A percentile compares a stretch with the other conserved stretches of the same genome.
phyloP scores from a whole-genome alignment of 2,113 vertebrate species.

The Tenebrosternarchus preto region DNA sequence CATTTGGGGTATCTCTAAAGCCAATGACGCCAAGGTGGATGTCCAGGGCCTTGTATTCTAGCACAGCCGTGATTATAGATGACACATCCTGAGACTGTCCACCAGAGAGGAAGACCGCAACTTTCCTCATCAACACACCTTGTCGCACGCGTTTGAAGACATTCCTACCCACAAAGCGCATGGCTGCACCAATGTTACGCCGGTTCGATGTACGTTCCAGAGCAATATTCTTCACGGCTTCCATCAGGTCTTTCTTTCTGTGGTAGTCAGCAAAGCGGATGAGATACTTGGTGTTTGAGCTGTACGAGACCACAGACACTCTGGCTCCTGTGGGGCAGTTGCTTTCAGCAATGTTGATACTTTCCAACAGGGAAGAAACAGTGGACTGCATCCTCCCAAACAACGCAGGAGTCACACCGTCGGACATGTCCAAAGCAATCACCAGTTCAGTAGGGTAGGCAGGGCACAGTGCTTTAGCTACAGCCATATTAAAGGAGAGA shows the following conservation, averaged over 20 bases:
- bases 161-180: constrained; percentile 84
- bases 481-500: constrained; percentile 14
- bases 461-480: constrained; percentile 69
- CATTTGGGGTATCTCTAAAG: constrained; percentile 67
- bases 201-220: constrained; percentile 69
- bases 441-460: constrained; percentile 83
- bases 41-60: constrained; percentile 79
- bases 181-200: constrained; percentile 76
- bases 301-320: constrained; percentile 80
- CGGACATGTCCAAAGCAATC: constrained; percentile 85
- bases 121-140: constrained; percentile 78
- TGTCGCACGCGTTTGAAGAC: constrained; percentile 79
- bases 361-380: constrained; percentile 73
- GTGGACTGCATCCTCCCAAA: constrained; percentile 81
- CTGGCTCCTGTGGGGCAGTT: constrained; percentile 82
- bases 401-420: constrained; percentile 65
- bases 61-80: constrained; percentile 71
- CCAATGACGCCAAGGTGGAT: constrained; percentile 76
- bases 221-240: constrained; percentile 71
- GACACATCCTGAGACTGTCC: constrained; percentile 63
- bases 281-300: constrained; percentile 70
- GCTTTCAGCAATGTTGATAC: constrained; percentile 76
- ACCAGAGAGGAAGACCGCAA: constrained; percentile 78
- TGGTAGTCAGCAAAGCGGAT: constrained; percentile 83
- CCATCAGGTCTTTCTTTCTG: constrained; percentile 66